phyloP scores from a whole-genome alignment of 2,113 vertebrate species.

The Prietella phreatophila region DNA sequence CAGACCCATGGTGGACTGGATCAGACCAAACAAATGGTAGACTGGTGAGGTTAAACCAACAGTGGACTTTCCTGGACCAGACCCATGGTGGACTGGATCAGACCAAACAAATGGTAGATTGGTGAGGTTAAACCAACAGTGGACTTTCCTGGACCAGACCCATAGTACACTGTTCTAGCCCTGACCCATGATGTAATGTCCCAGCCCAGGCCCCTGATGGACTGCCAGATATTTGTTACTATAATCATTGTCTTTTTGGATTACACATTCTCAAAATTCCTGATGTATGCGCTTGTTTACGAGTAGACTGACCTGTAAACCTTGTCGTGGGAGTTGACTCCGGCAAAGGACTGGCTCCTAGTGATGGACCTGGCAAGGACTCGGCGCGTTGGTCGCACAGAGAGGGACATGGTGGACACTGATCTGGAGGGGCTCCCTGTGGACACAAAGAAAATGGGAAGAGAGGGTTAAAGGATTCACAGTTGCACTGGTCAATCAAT shows the following conservation, averaged over 20 bases:
- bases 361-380: slow-evolving; percentile 81
- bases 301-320: slow-evolving; percentile 77
- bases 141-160: no score
- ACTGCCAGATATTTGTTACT: background rate
- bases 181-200: background rate
- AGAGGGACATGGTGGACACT: slow-evolving; percentile 93
- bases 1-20: no score
- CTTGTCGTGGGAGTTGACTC: slow-evolving; percentile 87
- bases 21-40: background rate
- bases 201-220: background rate
- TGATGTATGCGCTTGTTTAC: background rate
- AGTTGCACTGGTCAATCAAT: background rate
- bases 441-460: slow-evolving; percentile 40
- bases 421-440: slow-evolving; percentile 87
- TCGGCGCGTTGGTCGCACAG: slow-evolving; percentile 83
- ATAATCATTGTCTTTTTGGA: background rate
- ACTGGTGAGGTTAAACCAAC: background rate
- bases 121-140: background rate
- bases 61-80: no score
- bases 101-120: no score
- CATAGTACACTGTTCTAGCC: background rate
- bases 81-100: background rate
- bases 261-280: background rate
- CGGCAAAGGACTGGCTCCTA: slow-evolving; percentile 96
- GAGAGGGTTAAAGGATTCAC: background rate